Conservation (phyloP, 1,140 invertebrate species). For the Papilio aristodemus region DNA sequence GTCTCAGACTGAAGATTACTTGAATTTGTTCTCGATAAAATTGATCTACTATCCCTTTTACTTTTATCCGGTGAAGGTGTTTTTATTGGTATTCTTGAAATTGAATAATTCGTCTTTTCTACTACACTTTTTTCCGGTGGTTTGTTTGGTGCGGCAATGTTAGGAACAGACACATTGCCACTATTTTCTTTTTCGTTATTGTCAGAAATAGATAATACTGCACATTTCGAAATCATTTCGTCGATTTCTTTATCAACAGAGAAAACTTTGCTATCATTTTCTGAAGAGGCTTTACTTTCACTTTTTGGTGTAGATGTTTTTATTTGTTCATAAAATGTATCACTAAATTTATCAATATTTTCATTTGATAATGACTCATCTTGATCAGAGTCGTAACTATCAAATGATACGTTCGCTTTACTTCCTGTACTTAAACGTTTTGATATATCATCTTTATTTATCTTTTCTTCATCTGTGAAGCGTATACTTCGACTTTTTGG, state of each 20-base stretch:
- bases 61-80: neutral
- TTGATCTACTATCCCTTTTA: neutral
- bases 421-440: neutral
- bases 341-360: constrained; percentile 37
- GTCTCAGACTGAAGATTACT: neutral
- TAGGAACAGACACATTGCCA: neutral
- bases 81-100: constrained; percentile 12
- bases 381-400: neutral
- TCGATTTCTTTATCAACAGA: constrained; percentile 28
- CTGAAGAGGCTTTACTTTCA: constrained; percentile 11
- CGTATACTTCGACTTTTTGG: neutral
- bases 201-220: constrained; percentile 23
- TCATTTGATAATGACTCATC: constrained; percentile 22
- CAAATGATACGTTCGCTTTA: neutral
- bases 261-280: neutral
- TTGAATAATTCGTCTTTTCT: neutral
- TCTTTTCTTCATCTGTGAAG: neutral
- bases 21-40: neutral
- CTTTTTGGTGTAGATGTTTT: constrained; percentile 55
- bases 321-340: constrained; percentile 48
- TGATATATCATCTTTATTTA: neutral
- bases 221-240: constrained; percentile 26
- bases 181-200: neutral
- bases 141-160: neutral
- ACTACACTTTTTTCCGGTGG: neutral